Evolutionary conservation across 2,113 vertebrate species (phyloP).

Genomic region (Rhabdornis inornatus): DNA sequence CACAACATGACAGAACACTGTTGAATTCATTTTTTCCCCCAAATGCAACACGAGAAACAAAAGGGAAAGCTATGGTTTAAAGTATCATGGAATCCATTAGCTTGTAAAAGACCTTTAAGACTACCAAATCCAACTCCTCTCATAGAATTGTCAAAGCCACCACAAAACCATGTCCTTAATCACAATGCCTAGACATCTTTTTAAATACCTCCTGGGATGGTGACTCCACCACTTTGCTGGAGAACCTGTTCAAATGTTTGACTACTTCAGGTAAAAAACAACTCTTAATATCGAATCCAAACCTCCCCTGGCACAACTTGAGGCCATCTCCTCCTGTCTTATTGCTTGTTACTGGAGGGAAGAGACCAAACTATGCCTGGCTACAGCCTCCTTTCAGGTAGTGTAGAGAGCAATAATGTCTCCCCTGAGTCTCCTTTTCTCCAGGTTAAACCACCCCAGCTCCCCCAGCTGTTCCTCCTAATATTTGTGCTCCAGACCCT

Average conservation of each 20-base stretch:
- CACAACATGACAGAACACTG: background rate
- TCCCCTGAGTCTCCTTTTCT: background rate
- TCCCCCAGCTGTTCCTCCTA: background rate
- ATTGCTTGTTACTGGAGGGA: background rate
- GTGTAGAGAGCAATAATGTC: rapidly evolving
- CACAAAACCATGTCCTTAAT: background rate
- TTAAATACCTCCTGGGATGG: background rate
- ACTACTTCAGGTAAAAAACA: background rate
- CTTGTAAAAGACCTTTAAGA: background rate
- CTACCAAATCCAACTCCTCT: background rate
- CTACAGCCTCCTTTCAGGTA: background rate
- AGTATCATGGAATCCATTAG: background rate
- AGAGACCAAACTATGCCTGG: background rate
- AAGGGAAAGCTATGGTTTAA: background rate
- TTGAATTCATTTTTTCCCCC: background rate
- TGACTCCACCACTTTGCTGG: background rate
- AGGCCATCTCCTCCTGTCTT: background rate
- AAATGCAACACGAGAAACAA: background rate
- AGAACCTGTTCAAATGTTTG: background rate
- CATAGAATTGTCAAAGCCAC: background rate
- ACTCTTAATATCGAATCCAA: background rate
- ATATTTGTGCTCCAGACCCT: background rate
- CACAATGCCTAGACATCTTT: rapidly evolving
- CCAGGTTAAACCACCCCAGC: background rate
- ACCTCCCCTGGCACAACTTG: background rate